Base-by-base conservation (phyloP, 2,797 vertebrate genomes). In the Dallia pectoralis region DNA sequence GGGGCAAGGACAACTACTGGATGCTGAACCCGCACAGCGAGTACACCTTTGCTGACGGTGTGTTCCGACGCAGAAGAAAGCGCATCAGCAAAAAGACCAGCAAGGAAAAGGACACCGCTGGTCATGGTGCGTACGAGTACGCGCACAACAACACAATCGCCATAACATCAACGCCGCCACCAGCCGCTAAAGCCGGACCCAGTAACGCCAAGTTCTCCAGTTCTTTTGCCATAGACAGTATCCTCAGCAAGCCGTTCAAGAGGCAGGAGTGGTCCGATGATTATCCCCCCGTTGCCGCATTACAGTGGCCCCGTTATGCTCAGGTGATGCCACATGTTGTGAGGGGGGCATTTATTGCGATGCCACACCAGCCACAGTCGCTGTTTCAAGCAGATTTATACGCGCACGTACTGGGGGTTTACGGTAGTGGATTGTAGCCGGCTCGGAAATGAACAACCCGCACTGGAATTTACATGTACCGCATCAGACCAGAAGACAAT, bases 1-100 rank as follows among this genome's bases (percentile, higher is more conserved):
- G 97, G 97, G 97, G 96, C 51, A 99, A 99, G 85, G 97, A 99
- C 91, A 99, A 99, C 88, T 99, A 97, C 91, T 99, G 97, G 97
- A 98, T 97, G 96, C 93, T 99, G 67, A 99, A 97, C 82, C 97
- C 97, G 16, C 95, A 96, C 74, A 98, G 97, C 88, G 96, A 98
- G 71, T 99, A 99, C 91, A 98, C 97, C 64, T 99, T 98, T 74
- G 97, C 97, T 2, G 97, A 98, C 66, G 97, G 97, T 9, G 96
- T 98, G 81, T 99, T 99, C 89, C 91, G 95, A 77, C 94, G 97
- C 81, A 92, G 97, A 75, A 95, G 97, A 82, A 98, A 97, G 84
- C 95, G 97, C 81, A 95, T 99, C 53, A 91, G 83, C 75, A 93
- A 94, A 59, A 91, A 90, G 44, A 69, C 81, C 0, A 69, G 71